phyloP scores from a whole-genome alignment of 1,140 invertebrate genomes.

The Plutomurus gul region DNA sequence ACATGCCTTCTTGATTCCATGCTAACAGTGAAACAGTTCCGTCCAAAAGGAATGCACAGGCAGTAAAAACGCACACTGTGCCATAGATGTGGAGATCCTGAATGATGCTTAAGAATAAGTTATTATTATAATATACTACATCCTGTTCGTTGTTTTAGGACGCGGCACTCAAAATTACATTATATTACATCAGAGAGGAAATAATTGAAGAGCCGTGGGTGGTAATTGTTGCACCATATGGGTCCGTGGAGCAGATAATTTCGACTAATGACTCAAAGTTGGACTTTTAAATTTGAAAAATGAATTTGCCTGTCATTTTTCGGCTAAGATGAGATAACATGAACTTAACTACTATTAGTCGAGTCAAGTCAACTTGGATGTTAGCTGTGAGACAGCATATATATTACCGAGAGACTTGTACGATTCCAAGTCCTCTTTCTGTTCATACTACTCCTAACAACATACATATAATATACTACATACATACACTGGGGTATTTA shows the following conservation, averaged over 20 bases:
- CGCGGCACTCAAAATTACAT: not conserved
- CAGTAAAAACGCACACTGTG: too few relatives aligned
- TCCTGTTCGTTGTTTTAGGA: not conserved
- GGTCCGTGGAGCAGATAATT: slow-evolving; percentile 45
- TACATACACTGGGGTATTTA: too few relatives aligned
- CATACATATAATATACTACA: too few relatives aligned
- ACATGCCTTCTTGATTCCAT: too few relatives aligned
- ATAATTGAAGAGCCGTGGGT: slow-evolving; percentile 34
- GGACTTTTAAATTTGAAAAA: slow-evolving; percentile 44
- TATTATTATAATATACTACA: too few relatives aligned
- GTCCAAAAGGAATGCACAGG: too few relatives aligned
- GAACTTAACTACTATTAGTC: slow-evolving; percentile 29
- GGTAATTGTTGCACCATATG: slow-evolving; percentile 51
- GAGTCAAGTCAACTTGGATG: not conserved
- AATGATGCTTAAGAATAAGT: too few relatives aligned
- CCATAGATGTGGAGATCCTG: too few relatives aligned
- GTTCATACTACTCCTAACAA: too few relatives aligned
- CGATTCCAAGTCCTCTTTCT: too few relatives aligned
- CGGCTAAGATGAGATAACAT: slow-evolving; percentile 20
- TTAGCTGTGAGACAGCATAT: not conserved
- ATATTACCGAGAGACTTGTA: too few relatives aligned
- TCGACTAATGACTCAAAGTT: slow-evolving; percentile 45
- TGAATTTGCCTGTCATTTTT: slow-evolving; percentile 40
- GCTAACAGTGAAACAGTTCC: too few relatives aligned
- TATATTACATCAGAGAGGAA: not conserved